phyloP scores from a whole-genome alignment of 2,113 vertebrate genomes.

The Zingel zingel region DNA sequence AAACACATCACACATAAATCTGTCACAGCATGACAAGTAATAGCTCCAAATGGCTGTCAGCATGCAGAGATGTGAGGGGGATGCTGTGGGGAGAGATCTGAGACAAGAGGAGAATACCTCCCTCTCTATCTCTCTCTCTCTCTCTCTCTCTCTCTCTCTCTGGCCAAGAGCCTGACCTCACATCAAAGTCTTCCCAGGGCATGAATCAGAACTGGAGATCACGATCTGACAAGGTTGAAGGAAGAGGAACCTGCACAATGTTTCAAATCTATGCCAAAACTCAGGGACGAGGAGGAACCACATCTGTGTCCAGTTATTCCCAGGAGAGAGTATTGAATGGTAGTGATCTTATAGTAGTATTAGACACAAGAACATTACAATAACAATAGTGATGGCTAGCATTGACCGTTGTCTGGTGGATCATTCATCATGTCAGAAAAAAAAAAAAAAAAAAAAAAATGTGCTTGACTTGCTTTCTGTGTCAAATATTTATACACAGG shows the following conservation, averaged over 20 bases:
- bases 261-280: constrained; percentile 46
- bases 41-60: constrained; percentile 75
- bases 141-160: constrained; percentile 36
- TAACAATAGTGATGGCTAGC: constrained; percentile 10
- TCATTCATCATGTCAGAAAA: constrained; percentile 26
- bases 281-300: constrained; percentile 30
- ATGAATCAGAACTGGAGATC: constrained; percentile 69
- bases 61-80: constrained; percentile 79
- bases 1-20: constrained; percentile 68
- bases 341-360: constrained; percentile 19
- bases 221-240: constrained; percentile 48
- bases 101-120: constrained; percentile 55
- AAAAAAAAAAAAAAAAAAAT: constrained; percentile 21
- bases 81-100: constrained; percentile 72
- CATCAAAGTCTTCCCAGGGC: constrained; percentile 72
- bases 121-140: constrained; percentile 23
- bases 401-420: constrained; percentile 4
- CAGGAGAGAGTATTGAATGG: constrained; percentile 26
- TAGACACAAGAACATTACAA: constrained; percentile 19
- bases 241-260: constrained; percentile 50
- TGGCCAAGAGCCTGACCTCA: constrained; percentile 67
- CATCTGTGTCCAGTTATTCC: constrained; percentile 62
- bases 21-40: constrained; percentile 64
- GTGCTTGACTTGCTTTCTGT: not conserved
- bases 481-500: constrained; percentile 1